Evolutionary conservation across 1,140 invertebrate genomes (phyloP), one percentile per base, ranked within the genome.

Genomic region (Rhopalosiphum maidis): DNA sequence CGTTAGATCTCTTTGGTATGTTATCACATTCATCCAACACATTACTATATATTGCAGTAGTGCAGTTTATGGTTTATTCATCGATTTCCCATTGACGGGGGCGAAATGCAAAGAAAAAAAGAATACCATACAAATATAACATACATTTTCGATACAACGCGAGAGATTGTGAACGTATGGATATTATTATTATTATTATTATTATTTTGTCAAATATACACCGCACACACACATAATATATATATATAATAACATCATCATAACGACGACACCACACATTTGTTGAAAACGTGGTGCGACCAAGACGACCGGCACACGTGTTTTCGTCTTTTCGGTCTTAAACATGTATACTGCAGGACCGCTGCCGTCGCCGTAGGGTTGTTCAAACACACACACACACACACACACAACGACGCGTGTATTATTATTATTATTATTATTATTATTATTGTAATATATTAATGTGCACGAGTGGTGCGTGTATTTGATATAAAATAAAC

Each of bases 371-470:
- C 48, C 48, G 15, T 51, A 86, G 85, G 85, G 85, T 86, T 86
- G 85, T 86, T 86, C 85, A 25, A 6, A 37, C 41, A 30, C 5
- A 3, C 37, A 37, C 41, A 30, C 37, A 37, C 41, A 30, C 41
- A 85, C 25, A 46, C 4, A 30, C 83, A 15, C 35, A 43, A 77
- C 15, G 18, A 77, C 60, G 30, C 55, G 55, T 30, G 55, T 18
- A 41, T 83, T 83, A 83, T 82, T 68, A 77, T 82, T 82, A 82
- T 83, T 83, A 83, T 83, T 83, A 18, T 37, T 83, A 83, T 48
- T 35, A 82, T 82, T 82, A 82, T 83, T 83, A 83, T 83, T 83
- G 22, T 83, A 77, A 77, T n/a, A 77, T 83, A 83, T 83, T 83
- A 83, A 41, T 25, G 37, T 85, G 60, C 60, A 30, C 60, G 25